Percentiles rank a stretch among this genome's conserved stretches.
These are phyloP conservation scores for Opisthograptis luteolata DNA, from an alignment of 2,888 invertebrate species.

Conservation along the genomic window DNA sequence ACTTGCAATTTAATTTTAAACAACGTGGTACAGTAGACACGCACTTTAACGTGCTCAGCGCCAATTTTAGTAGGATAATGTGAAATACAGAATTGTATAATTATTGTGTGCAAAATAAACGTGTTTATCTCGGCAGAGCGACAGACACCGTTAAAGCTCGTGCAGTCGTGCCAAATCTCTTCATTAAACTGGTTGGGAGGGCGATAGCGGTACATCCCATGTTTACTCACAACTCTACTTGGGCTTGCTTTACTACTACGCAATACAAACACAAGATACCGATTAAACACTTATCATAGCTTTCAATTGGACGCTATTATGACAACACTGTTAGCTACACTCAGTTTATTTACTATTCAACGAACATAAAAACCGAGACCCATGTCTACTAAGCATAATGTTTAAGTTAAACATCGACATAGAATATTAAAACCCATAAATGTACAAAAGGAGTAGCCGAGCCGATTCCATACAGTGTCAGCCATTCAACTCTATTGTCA, in stretches of 20 bases:
- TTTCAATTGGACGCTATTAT: conserved; percentile 27
- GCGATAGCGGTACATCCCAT: conserved; percentile 67
- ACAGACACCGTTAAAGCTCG: conserved; percentile 70
- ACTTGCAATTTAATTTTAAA: not conserved
- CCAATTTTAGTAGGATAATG: conserved; percentile 24
- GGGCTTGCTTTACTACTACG: conserved; percentile 45
- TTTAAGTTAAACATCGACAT: conserved; percentile 21
- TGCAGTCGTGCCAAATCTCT: conserved; percentile 81
- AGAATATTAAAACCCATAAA: conserved; percentile 32
- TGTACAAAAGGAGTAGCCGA: conserved; percentile 28
- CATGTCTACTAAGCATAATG: conserved; percentile 27
- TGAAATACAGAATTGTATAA: conserved; percentile 31
- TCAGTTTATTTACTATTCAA: conserved; percentile 23
- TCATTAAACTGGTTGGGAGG: conserved; percentile 73
- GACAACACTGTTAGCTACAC: conserved; percentile 10
- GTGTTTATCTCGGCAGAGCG: conserved; percentile 56
- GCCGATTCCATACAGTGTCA: conserved; percentile 30
- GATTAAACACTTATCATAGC: conserved; percentile 44
- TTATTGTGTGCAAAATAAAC: conserved; percentile 41
- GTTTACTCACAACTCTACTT: conserved; percentile 58
- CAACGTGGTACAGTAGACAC: not conserved
- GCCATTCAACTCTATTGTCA: conserved; percentile 54
- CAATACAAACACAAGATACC: conserved; percentile 52
- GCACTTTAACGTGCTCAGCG: conserved; percentile 3
- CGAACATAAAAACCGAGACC: conserved; percentile 21